Evolutionary conservation across 2,113 vertebrate species (phyloP), one percentile per base, ranked within the genome.

Genomic region (Dipodomys merriami): DNA sequence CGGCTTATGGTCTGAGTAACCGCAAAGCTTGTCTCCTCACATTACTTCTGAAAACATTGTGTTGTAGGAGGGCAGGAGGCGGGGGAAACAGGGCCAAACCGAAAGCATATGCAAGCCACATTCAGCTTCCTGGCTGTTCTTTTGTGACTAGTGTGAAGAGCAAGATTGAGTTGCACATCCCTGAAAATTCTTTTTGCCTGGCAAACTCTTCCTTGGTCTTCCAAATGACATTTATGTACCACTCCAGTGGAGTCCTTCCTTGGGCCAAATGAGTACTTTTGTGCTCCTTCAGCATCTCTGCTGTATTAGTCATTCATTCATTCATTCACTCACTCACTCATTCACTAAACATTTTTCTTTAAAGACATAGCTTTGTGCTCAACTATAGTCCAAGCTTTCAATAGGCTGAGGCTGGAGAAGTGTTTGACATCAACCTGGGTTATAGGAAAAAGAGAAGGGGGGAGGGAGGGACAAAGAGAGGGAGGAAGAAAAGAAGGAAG

Each of bases 21-120:
- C 30, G 10, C 57, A 92, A 81, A 0, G 12, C 39, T 62, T 62
- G 29, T 88, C 90, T 94, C 85, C 39, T 91, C 82, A 77, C 16
- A 29, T 86, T 94, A 86, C 35, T 93, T 89, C 91, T 79, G 88
- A 93, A 95, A 94, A 80, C 74, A 71, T 29, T 89, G 60, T 62
- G 60, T 62, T 49, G 49, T 49, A 49, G 49, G 49, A 49, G 39
- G 64, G 77, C 35, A 39, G 65, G 72, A 8, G 39, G 57, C 20
- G 33, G 25, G 30, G 33, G 12, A 49, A 12, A 49, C 49, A 49
- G 22, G 35, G 7, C n/a, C 82, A 78, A 88, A 46, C 8, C 33
- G 74, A 73, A 93, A 64, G 82, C 69, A 93, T 93, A 88, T 94
- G 69, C 4, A n/a, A 89, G n/a, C 68, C 73, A 84, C 64, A 88